Evolutionary conservation across 2,113 vertebrate species (phyloP).

Genomic region (Saguinus imperator): DNA sequence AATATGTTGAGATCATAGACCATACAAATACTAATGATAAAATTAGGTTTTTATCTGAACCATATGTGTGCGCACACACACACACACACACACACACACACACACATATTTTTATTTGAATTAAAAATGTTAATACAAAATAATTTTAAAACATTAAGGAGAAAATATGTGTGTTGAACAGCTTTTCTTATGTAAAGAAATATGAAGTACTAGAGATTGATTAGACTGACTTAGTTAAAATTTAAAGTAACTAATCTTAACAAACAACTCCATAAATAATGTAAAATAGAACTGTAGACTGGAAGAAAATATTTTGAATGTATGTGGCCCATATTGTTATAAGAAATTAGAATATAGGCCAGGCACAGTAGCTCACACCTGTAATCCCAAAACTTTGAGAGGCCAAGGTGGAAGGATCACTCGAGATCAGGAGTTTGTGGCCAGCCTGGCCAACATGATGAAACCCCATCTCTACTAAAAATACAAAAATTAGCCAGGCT

Average conservation of each 20-base stretch:
- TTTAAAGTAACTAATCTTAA: not conserved
- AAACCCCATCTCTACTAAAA: too few relatives aligned
- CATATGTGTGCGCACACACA: fast-evolving
- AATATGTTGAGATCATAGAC: not conserved
- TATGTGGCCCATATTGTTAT: not conserved
- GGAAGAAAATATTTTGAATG: not conserved
- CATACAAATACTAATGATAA: not conserved
- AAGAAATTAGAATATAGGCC: not conserved
- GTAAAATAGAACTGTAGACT: not conserved
- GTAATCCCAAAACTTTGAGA: too few relatives aligned
- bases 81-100: not conserved
- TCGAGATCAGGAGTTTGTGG: too few relatives aligned
- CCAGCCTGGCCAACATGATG: too few relatives aligned
- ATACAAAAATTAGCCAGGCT: too few relatives aligned
- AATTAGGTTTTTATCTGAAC: not conserved
- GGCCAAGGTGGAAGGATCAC: too few relatives aligned
- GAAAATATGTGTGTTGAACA: not conserved
- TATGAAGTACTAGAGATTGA: not conserved
- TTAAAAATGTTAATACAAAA: not conserved
- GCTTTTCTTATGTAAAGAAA: not conserved
- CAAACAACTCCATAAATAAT: not conserved
- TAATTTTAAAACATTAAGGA: not conserved
- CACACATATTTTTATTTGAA: not conserved
- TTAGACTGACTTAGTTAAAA: not conserved
- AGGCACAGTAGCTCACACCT: too few relatives aligned